phyloP scores from a whole-genome alignment of 2,797 vertebrate genomes.

The Tympanoctomys barrerae region DNA sequence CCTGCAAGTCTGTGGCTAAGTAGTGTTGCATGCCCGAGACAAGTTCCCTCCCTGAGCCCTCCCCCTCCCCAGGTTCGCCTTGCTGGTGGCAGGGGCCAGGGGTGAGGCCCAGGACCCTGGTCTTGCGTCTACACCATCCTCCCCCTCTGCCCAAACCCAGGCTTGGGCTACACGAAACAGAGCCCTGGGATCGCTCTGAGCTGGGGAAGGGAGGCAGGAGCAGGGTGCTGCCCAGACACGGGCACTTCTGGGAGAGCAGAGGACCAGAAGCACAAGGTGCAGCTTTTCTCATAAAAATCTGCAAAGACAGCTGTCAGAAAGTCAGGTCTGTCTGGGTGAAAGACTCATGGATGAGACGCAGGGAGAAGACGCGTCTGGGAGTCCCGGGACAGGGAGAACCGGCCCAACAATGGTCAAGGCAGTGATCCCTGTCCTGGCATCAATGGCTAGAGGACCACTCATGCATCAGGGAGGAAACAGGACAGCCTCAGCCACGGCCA shows the following conservation, averaged over 20 bases:
- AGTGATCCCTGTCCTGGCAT: accelerated
- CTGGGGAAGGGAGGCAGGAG: background rate
- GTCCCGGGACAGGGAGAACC: background rate
- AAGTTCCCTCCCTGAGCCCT: no score
- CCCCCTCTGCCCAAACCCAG: accelerated
- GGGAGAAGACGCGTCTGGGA: no score
- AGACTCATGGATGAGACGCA: background rate
- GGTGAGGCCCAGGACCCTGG: background rate
- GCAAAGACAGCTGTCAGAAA: background rate
- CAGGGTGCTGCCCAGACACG: background rate
- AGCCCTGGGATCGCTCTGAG: background rate
- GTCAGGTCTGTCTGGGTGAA: background rate
- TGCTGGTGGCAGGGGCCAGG: accelerated
- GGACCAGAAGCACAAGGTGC: background rate
- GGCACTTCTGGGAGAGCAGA: background rate
- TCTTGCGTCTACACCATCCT: no score
- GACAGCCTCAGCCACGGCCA: background rate
- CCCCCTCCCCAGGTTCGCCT: no score
- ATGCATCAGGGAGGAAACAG: background rate
- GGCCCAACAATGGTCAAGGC: accelerated
- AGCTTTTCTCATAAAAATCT: background rate
- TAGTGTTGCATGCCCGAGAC: accelerated
- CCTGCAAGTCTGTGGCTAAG: background rate
- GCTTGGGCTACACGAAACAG: background rate
- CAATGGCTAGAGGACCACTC: background rate